Base-by-base conservation (phyloP, 2,888 invertebrate genomes). In the Stenurella melanura region DNA sequence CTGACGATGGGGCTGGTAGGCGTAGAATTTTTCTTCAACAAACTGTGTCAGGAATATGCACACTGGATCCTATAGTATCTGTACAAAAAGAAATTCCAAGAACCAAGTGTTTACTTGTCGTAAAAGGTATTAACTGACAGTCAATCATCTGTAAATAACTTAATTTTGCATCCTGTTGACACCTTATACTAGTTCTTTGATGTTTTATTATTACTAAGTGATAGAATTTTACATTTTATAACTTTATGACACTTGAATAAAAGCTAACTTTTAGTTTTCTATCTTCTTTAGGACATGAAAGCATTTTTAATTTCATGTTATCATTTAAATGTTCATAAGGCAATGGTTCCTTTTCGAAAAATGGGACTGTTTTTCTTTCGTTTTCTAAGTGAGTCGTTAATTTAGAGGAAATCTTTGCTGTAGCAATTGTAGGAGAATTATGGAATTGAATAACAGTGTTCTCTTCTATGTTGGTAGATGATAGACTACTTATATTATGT, bases 241-340 rank as follows among this genome's bases (percentile, higher is more conserved):
- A 54, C 67, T 19, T 50, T 15, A n/a, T 50, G 15, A 26, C 26
- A 21, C 7, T 50, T 15, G 67, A 1, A 67, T 67, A 67, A 67
- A 67, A 67, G 3, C 54, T 67, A 54, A 67, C 7, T 67, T 54
- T 67, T 50, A 67, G 67, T 10, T 67, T 15, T 15, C 19, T 54
- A 2, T 18, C 18, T 12, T 54, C 54, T 19, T 15, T 67, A 19
- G 18, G 50, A n/a, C 10, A 67, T 26, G 67, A n/a, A 7, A 67
- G 26, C 15, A 42, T 26, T 57, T 69, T 69, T 34, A 69, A 18
- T 17, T 69, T 69, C 26, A 56, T 34, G 12, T 69, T 34, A 12
- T 69, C 68, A 34, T 21, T 69, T 34, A 69, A 30, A 56, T 6
- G 50, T 50, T 17, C n/a, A 50, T n/a, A 15, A 50, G 34, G 63